Evolutionary conservation across 2,797 vertebrate species (phyloP).

Genomic region (Bradypodion ventrale): DNA sequence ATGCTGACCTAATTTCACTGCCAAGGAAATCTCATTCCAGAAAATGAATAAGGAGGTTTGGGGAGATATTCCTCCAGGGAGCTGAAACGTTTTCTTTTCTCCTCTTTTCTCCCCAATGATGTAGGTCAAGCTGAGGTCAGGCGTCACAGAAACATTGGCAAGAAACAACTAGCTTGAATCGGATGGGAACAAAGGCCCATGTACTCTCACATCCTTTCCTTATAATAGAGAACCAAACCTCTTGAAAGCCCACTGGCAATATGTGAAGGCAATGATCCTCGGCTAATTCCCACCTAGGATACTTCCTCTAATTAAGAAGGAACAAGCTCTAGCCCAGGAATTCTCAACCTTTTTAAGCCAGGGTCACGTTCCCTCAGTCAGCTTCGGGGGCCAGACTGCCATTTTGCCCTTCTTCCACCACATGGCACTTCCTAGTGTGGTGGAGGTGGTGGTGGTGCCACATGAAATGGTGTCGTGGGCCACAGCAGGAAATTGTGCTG

Average conservation of each 20-base stretch:
- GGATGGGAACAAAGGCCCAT: neutral
- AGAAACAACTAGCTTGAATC: no score
- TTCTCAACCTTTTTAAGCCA: no score
- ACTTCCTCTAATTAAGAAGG: neutral
- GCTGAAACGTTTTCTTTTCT: neutral
- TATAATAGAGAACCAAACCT: neutral
- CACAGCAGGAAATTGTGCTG: no score
- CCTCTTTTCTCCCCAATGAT: neutral
- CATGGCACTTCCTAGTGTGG: no score
- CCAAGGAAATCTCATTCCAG: constrained; percentile 13
- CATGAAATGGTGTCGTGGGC: no score
- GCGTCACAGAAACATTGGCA: neutral
- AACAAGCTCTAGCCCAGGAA: no score
- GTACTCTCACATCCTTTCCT: no score
- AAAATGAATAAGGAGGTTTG: neutral
- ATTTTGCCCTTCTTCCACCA: no score
- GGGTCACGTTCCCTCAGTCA: no score
- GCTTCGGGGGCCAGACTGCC: no score
- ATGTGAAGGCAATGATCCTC: neutral
- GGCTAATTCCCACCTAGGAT: neutral
- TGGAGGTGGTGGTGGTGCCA: no score
- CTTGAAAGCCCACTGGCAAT: neutral
- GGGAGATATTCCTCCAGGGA: neutral
- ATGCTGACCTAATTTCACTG: constrained; percentile 27
- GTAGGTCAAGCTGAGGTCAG: neutral